phyloP scores from a whole-genome alignment of 2,113 vertebrate genomes.

The Pseudolaguvia tuberculata region DNA sequence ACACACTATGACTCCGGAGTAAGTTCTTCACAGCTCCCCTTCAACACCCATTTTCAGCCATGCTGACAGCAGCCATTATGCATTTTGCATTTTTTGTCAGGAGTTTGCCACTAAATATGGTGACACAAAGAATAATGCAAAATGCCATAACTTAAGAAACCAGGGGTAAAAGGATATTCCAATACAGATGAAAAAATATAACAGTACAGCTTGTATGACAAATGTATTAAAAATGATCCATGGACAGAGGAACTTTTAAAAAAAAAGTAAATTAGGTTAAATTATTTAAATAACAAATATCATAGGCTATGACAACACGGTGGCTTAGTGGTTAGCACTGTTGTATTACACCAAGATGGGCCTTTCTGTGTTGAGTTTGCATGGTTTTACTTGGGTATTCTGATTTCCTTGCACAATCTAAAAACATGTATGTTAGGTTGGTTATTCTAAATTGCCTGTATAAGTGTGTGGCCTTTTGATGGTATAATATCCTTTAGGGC shows the following conservation, averaged over 20 bases:
- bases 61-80: conserved; percentile 62
- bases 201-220: background rate
- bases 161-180: background rate
- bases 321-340: no score
- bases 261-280: background rate
- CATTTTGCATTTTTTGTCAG: conserved; percentile 52
- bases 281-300: background rate
- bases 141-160: background rate
- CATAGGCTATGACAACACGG: no score
- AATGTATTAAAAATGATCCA: background rate
- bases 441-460: no score
- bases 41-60: conserved; percentile 26
- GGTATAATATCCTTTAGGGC: no score
- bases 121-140: conserved; percentile 27
- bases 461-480: no score
- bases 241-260: background rate
- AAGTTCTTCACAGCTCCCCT: conserved; percentile 59
- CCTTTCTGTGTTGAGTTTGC: no score
- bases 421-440: no score
- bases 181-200: background rate
- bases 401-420: no score
- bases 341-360: no score
- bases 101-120: conserved; percentile 35
- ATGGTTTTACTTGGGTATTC: no score
- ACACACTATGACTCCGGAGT: conserved; percentile 60